Evolutionary conservation across 1,140 invertebrate species (phyloP).

Genomic region (Trinorchestia longiramus): DNA sequence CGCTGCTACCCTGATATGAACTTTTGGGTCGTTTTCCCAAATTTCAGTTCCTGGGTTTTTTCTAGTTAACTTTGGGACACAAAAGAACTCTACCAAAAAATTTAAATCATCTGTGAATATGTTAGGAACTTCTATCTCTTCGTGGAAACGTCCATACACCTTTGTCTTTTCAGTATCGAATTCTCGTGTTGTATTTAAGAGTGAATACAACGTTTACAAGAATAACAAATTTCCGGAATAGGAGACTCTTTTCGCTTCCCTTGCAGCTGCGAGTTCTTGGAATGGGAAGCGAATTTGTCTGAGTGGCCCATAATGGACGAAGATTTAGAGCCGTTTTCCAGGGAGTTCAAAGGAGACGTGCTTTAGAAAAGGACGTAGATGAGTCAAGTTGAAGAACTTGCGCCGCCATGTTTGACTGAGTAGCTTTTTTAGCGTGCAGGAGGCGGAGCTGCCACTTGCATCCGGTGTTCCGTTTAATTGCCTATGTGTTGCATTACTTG

Average conservation of each 20-base stretch:
- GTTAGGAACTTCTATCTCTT: neutral
- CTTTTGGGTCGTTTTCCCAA: neutral
- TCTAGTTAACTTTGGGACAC: neutral
- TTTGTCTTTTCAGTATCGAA: neutral
- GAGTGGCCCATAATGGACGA: neutral
- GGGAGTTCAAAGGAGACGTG: neutral
- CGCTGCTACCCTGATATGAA: neutral
- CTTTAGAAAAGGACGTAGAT: neutral
- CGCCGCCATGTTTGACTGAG: neutral
- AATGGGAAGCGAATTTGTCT: slow-evolving; percentile 7
- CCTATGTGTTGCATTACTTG: neutral
- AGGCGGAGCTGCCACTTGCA: neutral
- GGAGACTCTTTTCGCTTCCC: neutral
- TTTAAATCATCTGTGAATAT: neutral
- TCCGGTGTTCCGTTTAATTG: neutral
- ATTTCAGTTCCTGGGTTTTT: neutral
- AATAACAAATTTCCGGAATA: neutral
- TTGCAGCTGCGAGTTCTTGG: neutral
- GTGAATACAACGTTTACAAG: neutral
- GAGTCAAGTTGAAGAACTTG: neutral
- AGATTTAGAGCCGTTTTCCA: neutral
- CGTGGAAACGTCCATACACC: neutral
- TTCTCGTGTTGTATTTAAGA: neutral
- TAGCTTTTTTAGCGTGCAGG: neutral
- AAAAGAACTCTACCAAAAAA: neutral